A percentile compares a stretch with the other conserved stretches of the same genome.
These are phyloP conservation scores for Decapterus maruadsi DNA, from an alignment of 2,797 vertebrate genomes.

Conservation along the genomic window DNA sequence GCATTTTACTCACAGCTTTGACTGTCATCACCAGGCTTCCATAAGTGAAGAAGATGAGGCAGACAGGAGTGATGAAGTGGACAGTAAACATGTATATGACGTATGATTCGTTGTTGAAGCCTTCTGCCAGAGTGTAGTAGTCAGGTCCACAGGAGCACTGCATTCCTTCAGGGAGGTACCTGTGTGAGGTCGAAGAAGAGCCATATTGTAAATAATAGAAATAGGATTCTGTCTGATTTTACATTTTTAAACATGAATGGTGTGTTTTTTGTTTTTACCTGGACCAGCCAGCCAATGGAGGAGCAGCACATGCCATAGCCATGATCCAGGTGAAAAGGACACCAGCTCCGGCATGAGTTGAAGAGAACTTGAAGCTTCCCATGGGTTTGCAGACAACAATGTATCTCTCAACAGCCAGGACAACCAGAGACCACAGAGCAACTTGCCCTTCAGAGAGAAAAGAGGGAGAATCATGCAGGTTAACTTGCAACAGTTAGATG, in stretches of 20 bases:
- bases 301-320: constrained; percentile 82
- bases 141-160: constrained; percentile 88
- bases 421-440: constrained; percentile 82
- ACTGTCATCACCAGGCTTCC: constrained; percentile 88
- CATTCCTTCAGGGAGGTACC: constrained; percentile 88
- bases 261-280: constrained; percentile 70
- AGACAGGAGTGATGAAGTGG: constrained; percentile 83
- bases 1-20: constrained; percentile 81
- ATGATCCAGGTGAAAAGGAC: constrained; percentile 87
- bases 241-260: neutral
- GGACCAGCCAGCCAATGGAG: constrained; percentile 87
- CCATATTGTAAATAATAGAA: neutral
- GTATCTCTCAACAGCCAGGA: constrained; percentile 83
- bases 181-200: constrained; percentile 43
- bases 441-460: constrained; percentile 67
- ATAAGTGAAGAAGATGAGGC: constrained; percentile 87
- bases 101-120: constrained; percentile 88
- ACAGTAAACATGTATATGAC: constrained; percentile 86
- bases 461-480: neutral
- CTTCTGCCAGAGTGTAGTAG: constrained; percentile 87
- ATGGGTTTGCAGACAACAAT: constrained; percentile 90
- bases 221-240: neutral
- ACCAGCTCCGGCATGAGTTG: constrained; percentile 79
- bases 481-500: neutral
- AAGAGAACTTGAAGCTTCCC: constrained; percentile 88